phyloP scores from a whole-genome alignment of 2,797 vertebrate species.

The Sarcoramphus papa region DNA sequence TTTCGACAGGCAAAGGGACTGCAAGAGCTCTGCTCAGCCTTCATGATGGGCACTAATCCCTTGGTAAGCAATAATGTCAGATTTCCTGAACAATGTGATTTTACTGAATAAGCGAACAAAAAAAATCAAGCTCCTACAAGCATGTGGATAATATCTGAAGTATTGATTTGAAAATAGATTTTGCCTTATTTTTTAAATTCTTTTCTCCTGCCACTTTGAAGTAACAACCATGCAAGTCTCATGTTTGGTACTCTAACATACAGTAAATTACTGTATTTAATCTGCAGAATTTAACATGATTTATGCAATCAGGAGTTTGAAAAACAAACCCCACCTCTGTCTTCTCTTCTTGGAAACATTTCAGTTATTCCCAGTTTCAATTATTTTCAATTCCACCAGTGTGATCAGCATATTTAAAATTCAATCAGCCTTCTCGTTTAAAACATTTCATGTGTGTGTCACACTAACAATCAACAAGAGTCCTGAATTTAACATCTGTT shows the following conservation, averaged over 20 bases:
- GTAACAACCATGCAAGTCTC: neutral
- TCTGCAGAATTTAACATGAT: slow-evolving; percentile 8
- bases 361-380: slow-evolving; percentile 46
- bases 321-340: slow-evolving; percentile 6
- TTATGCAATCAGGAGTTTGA: neutral
- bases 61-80: neutral
- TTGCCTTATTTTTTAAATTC: neutral
- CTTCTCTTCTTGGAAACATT: slow-evolving; percentile 4
- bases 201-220: neutral
- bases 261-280: neutral
- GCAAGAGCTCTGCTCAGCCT: neutral
- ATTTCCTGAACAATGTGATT: neutral
- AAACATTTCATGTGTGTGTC: slow-evolving; percentile 59
- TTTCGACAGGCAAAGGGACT: neutral
- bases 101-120: neutral
- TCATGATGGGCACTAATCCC: no score
- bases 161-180: neutral
- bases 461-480: slow-evolving; percentile 65
- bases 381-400: slow-evolving; percentile 52
- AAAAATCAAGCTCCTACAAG: neutral
- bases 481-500: slow-evolving; percentile 75
- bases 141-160: neutral
- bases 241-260: neutral
- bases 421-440: slow-evolving; percentile 68
- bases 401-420: slow-evolving; percentile 71